These are phyloP conservation scores for Pelecanus crispus DNA, from an alignment of 2,113 vertebrate species.

Conservation along the genomic window DNA sequence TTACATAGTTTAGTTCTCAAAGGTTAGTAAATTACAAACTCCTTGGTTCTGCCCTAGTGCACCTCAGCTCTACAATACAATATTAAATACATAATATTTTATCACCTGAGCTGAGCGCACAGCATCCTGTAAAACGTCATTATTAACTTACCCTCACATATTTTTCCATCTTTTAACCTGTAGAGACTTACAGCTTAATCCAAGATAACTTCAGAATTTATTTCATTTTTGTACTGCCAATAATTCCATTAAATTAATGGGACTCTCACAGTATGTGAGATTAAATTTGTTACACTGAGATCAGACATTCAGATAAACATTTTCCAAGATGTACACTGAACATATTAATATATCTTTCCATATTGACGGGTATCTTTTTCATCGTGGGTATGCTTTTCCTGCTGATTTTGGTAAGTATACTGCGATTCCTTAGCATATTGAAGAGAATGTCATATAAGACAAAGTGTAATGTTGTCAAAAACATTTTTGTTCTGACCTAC, in stretches of 20 bases:
- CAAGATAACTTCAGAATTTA: neutral
- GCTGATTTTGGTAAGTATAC: neutral
- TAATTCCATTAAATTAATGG: neutral
- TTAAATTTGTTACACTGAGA: neutral
- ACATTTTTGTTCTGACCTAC: neutral
- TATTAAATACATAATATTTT: neutral
- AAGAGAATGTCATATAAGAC: neutral
- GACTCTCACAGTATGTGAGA: neutral
- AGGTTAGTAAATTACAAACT: neutral
- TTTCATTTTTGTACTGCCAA: neutral
- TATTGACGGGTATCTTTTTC: neutral
- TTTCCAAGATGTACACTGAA: neutral
- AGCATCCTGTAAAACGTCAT: neutral
- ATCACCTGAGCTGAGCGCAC: accelerated
- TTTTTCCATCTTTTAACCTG: neutral
- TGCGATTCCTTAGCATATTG: neutral
- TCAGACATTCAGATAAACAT: neutral
- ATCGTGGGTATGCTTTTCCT: neutral
- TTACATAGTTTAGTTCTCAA: neutral
- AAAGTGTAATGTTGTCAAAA: neutral
- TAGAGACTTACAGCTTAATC: neutral
- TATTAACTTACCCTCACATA: neutral
- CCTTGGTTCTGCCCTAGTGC: neutral
- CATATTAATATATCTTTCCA: neutral
- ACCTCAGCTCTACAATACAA: neutral